Percentiles rank a stretch among this genome's conserved stretches.
These are phyloP conservation scores for Cinclus cinclus DNA, from an alignment of 2,113 vertebrate genomes.

Conservation along the genomic window DNA sequence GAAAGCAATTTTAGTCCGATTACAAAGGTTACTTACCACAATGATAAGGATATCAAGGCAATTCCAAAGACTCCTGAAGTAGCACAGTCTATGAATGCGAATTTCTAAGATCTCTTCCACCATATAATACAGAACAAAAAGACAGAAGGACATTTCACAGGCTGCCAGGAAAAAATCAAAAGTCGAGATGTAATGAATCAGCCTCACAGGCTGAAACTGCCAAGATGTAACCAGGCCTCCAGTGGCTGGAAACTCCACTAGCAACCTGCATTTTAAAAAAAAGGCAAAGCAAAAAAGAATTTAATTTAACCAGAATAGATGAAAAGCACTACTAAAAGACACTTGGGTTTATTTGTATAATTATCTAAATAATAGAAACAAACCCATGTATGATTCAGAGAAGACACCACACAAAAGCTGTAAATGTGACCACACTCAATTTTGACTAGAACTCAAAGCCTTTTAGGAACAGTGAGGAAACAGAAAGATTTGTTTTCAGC, in stretches of 20 bases:
- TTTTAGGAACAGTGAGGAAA: not conserved
- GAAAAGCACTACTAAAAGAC: not conserved
- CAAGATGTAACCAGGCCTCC: conserved; percentile 91
- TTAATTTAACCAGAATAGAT: not conserved
- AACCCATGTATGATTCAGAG: not conserved
- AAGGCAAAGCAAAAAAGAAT: not conserved
- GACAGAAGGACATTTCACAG: conserved; percentile 91
- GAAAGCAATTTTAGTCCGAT: not conserved
- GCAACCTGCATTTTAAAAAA: conserved; percentile 76
- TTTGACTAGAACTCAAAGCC: not conserved
- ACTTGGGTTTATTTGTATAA: not conserved
- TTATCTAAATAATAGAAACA: not conserved
- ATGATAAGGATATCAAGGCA: conserved; percentile 94
- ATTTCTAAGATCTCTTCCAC: conserved; percentile 96
- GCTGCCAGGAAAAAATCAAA: conserved; percentile 93
- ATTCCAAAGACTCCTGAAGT: conserved; percentile 96
- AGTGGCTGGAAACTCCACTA: conserved; percentile 94
- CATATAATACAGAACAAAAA: conserved; percentile 93
- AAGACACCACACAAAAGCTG: not conserved
- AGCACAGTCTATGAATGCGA: conserved; percentile 86
- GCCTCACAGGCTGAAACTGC: conserved; percentile 93
- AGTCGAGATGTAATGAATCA: conserved; percentile 86
- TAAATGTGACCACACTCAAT: fast-evolving
- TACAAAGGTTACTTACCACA: conserved; percentile 72
- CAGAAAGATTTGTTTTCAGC: not conserved